phyloP scores from a whole-genome alignment of 1,140 invertebrate species.

The Heliconius congener region DNA sequence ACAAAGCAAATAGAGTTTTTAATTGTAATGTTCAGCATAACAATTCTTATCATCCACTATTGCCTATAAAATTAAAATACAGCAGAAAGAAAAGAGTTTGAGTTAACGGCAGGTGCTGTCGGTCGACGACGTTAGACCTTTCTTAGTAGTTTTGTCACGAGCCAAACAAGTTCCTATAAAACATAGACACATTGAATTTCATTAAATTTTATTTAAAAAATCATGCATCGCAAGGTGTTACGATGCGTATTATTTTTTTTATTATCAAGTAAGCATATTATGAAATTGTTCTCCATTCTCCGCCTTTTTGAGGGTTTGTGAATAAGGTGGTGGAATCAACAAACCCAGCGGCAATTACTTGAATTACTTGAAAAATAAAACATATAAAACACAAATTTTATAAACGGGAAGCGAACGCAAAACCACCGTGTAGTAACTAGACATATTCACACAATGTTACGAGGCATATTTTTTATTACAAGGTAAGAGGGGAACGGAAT shows the following conservation, averaged over 20 bases:
- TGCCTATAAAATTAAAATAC: background rate
- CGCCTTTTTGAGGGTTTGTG: too few species aligned
- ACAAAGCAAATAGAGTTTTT: background rate
- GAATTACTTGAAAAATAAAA: too few species aligned
- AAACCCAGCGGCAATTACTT: too few species aligned
- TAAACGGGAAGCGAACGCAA: too few species aligned
- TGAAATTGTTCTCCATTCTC: background rate
- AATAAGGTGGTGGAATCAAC: too few species aligned
- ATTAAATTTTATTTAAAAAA: background rate
- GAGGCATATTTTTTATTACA: too few species aligned
- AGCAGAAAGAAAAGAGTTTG: conserved; percentile 39
- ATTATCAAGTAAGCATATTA: background rate
- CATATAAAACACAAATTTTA: too few species aligned
- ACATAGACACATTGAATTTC: conserved; percentile 15
- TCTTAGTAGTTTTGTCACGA: conserved; percentile 48
- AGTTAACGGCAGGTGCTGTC: conserved; percentile 54
- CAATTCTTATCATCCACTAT: background rate
- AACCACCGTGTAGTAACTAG: too few species aligned
- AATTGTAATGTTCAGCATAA: background rate
- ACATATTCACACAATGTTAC: too few species aligned
- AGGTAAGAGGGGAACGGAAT: too few species aligned
- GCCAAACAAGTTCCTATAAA: conserved; percentile 28
- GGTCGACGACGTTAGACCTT: conserved; percentile 73
- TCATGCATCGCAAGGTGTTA: background rate
- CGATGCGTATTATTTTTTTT: background rate